Evolutionary conservation across 2,113 vertebrate species (phyloP).

Genomic region (Boleophthalmus pectinirostris): DNA sequence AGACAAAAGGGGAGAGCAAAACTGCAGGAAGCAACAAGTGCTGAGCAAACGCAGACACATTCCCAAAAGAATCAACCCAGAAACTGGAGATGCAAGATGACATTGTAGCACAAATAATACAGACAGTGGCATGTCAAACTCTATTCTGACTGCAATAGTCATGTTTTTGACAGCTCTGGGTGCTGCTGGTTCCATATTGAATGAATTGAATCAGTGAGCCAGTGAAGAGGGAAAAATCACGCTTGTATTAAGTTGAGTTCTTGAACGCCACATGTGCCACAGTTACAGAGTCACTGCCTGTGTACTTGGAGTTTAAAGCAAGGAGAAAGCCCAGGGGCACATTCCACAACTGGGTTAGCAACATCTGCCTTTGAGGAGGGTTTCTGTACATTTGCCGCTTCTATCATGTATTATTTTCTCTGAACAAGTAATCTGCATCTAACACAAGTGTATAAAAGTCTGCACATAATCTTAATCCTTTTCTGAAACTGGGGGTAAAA

Average conservation of each 20-base stretch:
- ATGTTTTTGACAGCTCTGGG: conserved; percentile 40
- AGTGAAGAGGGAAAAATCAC: conserved; percentile 43
- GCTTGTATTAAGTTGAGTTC: conserved; percentile 52
- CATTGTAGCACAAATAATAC: conserved; percentile 23
- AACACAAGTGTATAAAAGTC: not conserved
- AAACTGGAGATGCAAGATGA: conserved; percentile 53
- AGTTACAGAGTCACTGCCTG: conserved; percentile 59
- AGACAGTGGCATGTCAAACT: conserved; percentile 52
- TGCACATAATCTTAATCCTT: not conserved
- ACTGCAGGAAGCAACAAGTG: not conserved
- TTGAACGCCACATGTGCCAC: conserved; percentile 41
- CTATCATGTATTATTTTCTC: conserved; percentile 23
- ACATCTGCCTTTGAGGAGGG: conserved; percentile 43
- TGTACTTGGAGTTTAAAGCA: conserved; percentile 39
- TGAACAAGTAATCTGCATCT: not conserved
- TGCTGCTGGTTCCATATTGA: conserved; percentile 35
- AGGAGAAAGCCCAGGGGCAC: conserved; percentile 33
- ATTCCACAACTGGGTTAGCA: conserved; percentile 59
- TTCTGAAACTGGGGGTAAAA: not conserved
- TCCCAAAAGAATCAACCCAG: conserved; percentile 43
- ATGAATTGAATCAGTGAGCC: conserved; percentile 27
- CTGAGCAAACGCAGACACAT: conserved; percentile 26
- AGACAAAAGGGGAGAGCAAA: not conserved
- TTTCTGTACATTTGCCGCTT: conserved; percentile 2
- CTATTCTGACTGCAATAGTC: conserved; percentile 27